Evolutionary conservation across 2,888 invertebrate genomes (phyloP).

Genomic region (Synergus gifuensis): DNA sequence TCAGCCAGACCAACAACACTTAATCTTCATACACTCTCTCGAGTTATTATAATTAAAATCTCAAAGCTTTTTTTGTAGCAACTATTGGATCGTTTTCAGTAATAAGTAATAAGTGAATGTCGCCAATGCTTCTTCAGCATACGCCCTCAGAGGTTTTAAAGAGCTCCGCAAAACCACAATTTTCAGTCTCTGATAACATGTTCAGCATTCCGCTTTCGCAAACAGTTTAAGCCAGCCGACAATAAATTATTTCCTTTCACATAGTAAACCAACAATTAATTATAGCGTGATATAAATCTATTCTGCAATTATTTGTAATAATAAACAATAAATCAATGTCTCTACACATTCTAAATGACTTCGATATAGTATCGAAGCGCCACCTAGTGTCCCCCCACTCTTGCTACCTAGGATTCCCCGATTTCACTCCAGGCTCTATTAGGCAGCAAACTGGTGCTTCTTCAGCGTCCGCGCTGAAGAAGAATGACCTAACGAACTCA

Average conservation of each 20-base stretch:
- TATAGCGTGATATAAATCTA: neutral
- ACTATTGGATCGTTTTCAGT: no score
- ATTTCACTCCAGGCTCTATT: no score
- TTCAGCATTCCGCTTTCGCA: neutral
- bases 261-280: neutral
- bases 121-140: neutral
- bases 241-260: neutral
- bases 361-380: neutral
- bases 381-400: neutral
- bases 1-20: neutral
- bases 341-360: neutral
- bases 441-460: neutral
- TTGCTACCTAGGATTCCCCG: neutral
- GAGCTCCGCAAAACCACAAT: neutral
- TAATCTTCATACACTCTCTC: neutral
- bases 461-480: neutral
- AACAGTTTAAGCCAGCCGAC: neutral
- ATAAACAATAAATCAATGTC: neutral
- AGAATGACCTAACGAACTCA: neutral
- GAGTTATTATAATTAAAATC: neutral
- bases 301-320: neutral
- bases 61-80: no score
- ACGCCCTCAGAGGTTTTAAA: neutral
- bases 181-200: neutral
- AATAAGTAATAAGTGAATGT: no score